Conservation (phyloP, 2,888 invertebrate species). For the Apodemia mormo region DNA sequence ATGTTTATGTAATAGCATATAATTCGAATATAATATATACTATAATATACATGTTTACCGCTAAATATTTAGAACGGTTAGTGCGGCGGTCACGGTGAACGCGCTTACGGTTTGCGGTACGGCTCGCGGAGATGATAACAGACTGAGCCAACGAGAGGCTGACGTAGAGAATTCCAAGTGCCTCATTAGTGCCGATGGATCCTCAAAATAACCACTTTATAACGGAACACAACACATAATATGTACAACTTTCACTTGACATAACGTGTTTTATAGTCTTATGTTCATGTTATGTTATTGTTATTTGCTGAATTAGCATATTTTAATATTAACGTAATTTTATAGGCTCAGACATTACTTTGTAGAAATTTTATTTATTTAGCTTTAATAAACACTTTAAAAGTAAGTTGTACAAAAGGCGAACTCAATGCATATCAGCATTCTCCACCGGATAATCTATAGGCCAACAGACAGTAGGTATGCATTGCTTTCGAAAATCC, state of each 20-base stretch:
- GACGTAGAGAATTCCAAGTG: background rate
- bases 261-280: background rate
- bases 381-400: too few species aligned
- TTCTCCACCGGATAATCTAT: too few species aligned
- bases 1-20: too few species aligned
- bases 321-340: constrained; percentile 2
- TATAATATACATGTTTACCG: background rate
- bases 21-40: too few species aligned
- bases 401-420: too few species aligned
- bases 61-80: constrained; percentile 22
- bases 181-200: constrained; percentile 11
- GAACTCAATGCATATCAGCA: too few species aligned
- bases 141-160: constrained; percentile 3
- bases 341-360: too few species aligned
- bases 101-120: constrained; percentile 47
- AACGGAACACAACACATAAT: constrained; percentile 3
- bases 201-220: background rate
- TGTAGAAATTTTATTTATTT: too few species aligned
- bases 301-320: background rate
- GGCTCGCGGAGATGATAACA: constrained; percentile 1
- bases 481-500: too few species aligned
- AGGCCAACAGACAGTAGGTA: too few species aligned
- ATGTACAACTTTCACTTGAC: constrained; percentile 4
- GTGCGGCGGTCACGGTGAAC: constrained; percentile 57
- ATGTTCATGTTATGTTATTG: constrained; percentile 2